These are phyloP conservation scores for Drosophila merina DNA, from an alignment of 2,888 invertebrate genomes.

Conservation along the genomic window DNA sequence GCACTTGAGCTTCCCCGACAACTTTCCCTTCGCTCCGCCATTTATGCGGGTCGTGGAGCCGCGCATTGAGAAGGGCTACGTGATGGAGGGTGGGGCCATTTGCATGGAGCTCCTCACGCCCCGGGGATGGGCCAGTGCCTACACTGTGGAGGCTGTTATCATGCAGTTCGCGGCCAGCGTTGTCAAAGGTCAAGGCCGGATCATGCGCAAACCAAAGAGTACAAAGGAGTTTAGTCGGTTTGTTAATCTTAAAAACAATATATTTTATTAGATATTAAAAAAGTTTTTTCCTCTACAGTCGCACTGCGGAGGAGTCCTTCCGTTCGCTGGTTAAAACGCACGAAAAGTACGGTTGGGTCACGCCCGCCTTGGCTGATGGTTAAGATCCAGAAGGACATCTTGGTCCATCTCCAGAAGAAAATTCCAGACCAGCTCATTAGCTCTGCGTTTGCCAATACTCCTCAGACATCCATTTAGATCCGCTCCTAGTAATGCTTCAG, in stretches of 20 bases:
- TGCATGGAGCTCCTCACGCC: conserved; percentile 95
- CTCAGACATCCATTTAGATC: conserved; percentile 10
- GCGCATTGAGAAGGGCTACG: conserved; percentile 92
- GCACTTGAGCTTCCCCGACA: conserved; percentile 93
- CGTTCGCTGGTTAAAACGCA: conserved; percentile 94
- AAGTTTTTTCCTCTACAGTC: conserved; percentile 79
- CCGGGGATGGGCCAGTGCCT: conserved; percentile 89
- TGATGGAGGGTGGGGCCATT: conserved; percentile 95
- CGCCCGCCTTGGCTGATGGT: conserved; percentile 93
- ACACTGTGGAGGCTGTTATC: conserved; percentile 90
- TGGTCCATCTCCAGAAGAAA: conserved; percentile 11
- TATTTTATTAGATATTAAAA: not conserved
- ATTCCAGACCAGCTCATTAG: conserved; percentile 39
- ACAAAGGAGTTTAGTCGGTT: conserved; percentile 90
- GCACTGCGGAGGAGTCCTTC: conserved; percentile 95
- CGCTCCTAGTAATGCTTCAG: conserved; percentile 23
- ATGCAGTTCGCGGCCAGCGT: conserved; percentile 95
- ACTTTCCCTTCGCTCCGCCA: conserved; percentile 95
- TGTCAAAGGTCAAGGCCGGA: conserved; percentile 93
- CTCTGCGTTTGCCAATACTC: conserved; percentile 27
- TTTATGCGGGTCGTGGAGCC: conserved; percentile 93
- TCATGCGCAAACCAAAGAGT: conserved; percentile 91
- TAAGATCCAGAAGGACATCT: conserved; percentile 83
- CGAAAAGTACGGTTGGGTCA: conserved; percentile 96
- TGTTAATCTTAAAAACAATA: conserved; percentile 10